Evolutionary conservation across 2,888 invertebrate genomes (phyloP), one percentile per base, ranked within the genome.

Genomic region (Ectemnius cavifrons): DNA sequence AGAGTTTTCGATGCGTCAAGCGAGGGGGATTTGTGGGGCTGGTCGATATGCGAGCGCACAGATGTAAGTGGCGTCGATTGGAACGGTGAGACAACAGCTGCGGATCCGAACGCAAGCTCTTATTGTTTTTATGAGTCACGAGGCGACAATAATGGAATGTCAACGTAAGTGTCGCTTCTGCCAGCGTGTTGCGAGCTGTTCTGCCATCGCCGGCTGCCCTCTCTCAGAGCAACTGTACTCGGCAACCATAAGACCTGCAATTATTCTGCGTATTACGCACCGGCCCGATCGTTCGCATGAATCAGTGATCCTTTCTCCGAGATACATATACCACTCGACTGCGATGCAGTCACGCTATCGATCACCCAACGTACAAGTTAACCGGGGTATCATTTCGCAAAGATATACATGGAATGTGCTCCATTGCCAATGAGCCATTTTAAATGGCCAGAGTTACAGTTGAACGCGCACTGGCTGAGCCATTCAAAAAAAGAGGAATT

Each of bases 121-220:
- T 81, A 85, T 88, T 87, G 88, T 87, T 52, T 86, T 88, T 86
- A 75, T 87, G 87, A 88, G 69, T 87, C 87, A 87, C 64, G n/a
- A 62, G 68, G 66, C 59, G 70, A 63, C 81, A 70, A 66, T 73
- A 75, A 47, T 47, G 77, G 78, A 78, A 82, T 78, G 79, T 82
- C 79, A 79, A 81, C 75, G 60, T 57, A 74, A 75, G 66, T 67
- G 77, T 79, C 77, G 67, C 62, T 65, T 71, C 74, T 73, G 67
- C 66, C 46, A 23, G 23, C 23, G 23, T 23, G 23, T 23, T 2
- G 23, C 23, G 23, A 23, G 23, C 23, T 3, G 23, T 23, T 23
- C 23, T 23, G 0, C 23, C 23, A 23, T 23, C 2, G 23, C 37
- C 65, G 62, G n/a, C 14, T 46, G 46, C 16, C 57, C 13, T 57